Conservation (phyloP, 1,140 invertebrate species). For the Drosophila ohnishii region DNA sequence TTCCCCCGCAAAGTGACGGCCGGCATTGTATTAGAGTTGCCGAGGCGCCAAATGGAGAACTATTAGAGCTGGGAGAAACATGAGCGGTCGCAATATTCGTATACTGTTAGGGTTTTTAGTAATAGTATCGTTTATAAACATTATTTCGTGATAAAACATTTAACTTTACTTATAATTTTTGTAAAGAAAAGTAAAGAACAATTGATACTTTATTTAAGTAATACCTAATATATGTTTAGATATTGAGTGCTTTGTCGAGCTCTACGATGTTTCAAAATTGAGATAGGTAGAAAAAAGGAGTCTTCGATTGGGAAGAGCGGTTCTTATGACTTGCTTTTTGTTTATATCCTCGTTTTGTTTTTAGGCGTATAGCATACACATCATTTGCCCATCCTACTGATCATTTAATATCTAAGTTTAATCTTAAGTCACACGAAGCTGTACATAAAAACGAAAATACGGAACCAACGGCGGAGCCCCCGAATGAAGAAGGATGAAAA, state of each 20-base stretch:
- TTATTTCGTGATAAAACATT: neutral
- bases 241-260: neutral
- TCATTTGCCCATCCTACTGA: constrained; percentile 53
- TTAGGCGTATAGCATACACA: constrained; percentile 24
- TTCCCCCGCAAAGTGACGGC: constrained; percentile 33
- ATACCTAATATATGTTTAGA: neutral
- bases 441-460: constrained; percentile 25
- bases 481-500: constrained; percentile 40
- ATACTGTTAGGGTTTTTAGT: neutral
- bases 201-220: neutral
- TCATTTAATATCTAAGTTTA: constrained; percentile 67
- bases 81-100: neutral
- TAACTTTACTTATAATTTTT: neutral
- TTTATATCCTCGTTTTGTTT: constrained; percentile 37
- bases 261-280: constrained; percentile 17
- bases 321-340: constrained; percentile 17
- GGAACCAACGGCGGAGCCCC: constrained; percentile 38
- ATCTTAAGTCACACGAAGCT: constrained; percentile 59
- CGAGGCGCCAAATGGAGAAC: constrained; percentile 31
- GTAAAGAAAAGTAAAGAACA: neutral
- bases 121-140: neutral
- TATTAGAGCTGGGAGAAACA: constrained; percentile 2
- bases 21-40: constrained; percentile 53
- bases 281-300: neutral
- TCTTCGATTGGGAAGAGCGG: constrained; percentile 7